Base-by-base conservation (phyloP, 2,797 vertebrate genomes). In the Echiichthys vipera region DNA sequence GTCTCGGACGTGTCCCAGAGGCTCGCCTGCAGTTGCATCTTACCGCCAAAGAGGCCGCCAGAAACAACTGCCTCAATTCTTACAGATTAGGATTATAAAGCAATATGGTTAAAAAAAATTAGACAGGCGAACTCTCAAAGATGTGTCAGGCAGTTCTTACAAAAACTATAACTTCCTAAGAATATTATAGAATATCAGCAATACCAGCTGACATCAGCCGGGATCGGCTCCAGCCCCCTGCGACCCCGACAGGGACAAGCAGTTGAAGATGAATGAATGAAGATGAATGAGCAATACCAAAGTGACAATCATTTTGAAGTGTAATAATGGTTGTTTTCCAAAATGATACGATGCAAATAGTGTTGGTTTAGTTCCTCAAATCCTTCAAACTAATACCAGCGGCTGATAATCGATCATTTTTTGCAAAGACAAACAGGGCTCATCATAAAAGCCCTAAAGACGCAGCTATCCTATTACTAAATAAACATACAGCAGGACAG, bases 391-490 rank as follows among this genome's bases (percentile, higher is more conserved):
- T 15, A 69, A 51, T 62, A 50, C 14, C 8, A 24, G 57, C 17
- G 0, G 17, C 17, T 65, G 9, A 69, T 58, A 65, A 58, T 59
- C 0, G 8, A 42, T 58, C 39, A 18, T 40, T 24, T 37, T 56
- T 66, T 47, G 27, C 5, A 29, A 51, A 71, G 2, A 55, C 13
- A 24, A 64, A 57, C 9, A 15, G 5, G 42, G 68, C 32, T 78
- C 42, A 65, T 46, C 0, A 78, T 37, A 30, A 30, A 50, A 74
- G 49, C 24, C 27, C 11, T 50, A 30, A 66, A 37, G 1, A 40
- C 24, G 14, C 20, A 67, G 25, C 7, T 34, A 57, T 65, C 46
- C 3, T 20, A 11, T 56, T 65, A 61, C 5, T 11, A 70, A 74
- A 66, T n/a, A 53, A 58, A 53, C 5, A 15, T n/a, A 40, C 11